These are phyloP conservation scores for Helogale parvula DNA, from an alignment of 2,113 vertebrate species.

Conservation along the genomic window DNA sequence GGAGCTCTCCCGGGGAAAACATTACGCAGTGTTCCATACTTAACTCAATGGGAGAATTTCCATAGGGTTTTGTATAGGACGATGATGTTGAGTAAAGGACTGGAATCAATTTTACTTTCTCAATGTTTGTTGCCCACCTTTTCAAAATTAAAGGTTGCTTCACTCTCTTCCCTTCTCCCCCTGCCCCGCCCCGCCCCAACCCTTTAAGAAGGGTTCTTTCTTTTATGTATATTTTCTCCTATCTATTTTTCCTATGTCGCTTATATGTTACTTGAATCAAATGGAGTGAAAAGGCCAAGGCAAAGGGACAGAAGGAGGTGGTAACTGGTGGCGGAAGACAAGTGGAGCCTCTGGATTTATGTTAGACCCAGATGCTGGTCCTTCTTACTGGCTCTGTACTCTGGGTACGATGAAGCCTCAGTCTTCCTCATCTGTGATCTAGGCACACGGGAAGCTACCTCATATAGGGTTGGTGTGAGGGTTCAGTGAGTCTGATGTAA, in stretches of 20 bases:
- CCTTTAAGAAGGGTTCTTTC: neutral
- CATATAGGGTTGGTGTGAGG: neutral
- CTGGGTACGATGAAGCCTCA: neutral
- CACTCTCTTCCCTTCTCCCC: neutral
- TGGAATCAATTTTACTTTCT: constrained; percentile 24
- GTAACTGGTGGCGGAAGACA: neutral
- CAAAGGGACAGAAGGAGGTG: neutral
- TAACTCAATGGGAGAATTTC: constrained; percentile 23
- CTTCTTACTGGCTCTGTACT: neutral
- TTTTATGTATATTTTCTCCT: neutral
- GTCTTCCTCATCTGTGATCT: neutral
- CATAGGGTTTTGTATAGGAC: neutral
- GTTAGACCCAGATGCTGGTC: neutral
- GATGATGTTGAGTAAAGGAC: neutral
- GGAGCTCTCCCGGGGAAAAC: constrained; percentile 27
- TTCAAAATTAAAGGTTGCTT: constrained; percentile 31
- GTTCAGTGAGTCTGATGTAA: neutral
- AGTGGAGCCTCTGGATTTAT: neutral
- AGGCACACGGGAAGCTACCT: neutral
- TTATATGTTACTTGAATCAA: neutral
- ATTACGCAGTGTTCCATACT: constrained; percentile 30
- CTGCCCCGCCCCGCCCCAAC: neutral
- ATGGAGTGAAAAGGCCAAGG: constrained; percentile 21
- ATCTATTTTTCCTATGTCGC: neutral
- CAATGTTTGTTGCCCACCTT: constrained; percentile 59